phyloP scores from a whole-genome alignment of 2,888 invertebrate genomes.

The Sesamia inferens region DNA sequence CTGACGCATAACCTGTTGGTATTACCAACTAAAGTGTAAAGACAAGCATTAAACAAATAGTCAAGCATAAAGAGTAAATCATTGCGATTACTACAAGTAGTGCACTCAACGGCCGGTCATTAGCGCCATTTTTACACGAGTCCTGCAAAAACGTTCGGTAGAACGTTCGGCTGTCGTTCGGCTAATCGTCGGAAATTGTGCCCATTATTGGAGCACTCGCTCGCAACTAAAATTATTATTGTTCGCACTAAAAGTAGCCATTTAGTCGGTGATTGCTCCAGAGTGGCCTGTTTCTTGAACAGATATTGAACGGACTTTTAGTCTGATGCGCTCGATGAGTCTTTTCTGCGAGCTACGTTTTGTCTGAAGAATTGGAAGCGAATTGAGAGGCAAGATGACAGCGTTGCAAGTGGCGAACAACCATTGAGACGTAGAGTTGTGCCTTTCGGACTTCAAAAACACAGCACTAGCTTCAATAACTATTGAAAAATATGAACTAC shows the following conservation, averaged over 20 bases:
- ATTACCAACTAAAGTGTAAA: constrained; percentile 35
- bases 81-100: constrained; percentile 72
- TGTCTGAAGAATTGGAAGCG: constrained; percentile 7
- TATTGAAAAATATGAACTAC: not conserved
- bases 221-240: constrained; percentile 89
- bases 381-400: constrained; percentile 2
- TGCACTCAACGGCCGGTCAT: constrained; percentile 76
- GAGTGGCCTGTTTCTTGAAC: constrained; percentile 67
- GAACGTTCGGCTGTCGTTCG: constrained; percentile 74
- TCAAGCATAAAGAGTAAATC: constrained; percentile 55
- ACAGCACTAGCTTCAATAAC: not conserved
- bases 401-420: not conserved
- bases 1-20: constrained; percentile 4
- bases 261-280: constrained; percentile 81
- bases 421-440: not conserved
- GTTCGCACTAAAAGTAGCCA: constrained; percentile 88
- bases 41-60: constrained; percentile 52
- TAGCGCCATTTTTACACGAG: constrained; percentile 84
- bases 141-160: constrained; percentile 78
- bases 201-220: constrained; percentile 88
- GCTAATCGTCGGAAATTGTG: constrained; percentile 89
- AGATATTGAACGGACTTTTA: constrained; percentile 68
- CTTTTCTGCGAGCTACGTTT: constrained; percentile 34
- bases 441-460: not conserved
- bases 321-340: constrained; percentile 53